Percentiles rank a stretch among this genome's conserved stretches.
These are phyloP conservation scores for Erpornis zantholeuca DNA, from an alignment of 2,113 vertebrate genomes.

Conservation along the genomic window DNA sequence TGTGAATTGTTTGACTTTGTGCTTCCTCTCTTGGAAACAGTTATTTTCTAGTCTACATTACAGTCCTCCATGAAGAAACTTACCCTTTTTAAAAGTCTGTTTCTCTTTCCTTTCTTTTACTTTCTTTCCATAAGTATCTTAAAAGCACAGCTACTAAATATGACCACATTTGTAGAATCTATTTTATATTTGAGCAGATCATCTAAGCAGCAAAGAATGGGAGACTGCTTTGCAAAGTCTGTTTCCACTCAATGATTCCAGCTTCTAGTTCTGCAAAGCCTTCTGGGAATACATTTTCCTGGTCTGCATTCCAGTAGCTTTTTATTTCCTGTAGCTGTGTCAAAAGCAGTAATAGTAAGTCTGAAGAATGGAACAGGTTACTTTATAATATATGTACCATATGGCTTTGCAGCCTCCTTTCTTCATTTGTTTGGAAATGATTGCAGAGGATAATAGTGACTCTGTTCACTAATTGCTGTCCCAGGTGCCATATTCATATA, in stretches of 20 bases:
- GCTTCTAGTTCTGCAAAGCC: conserved; percentile 71
- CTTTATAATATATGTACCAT: conserved; percentile 68
- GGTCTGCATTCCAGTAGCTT: conserved; percentile 75
- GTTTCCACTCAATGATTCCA: conserved; percentile 76
- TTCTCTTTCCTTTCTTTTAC: background rate
- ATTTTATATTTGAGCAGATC: conserved; percentile 53
- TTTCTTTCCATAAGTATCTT: background rate
- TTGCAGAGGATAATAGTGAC: conserved; percentile 34
- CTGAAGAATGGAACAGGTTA: conserved; percentile 69
- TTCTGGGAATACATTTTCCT: conserved; percentile 74
- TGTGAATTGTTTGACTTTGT: background rate
- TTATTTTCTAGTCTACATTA: background rate
- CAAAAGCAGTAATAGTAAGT: conserved; percentile 69
- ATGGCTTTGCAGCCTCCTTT: conserved; percentile 40
- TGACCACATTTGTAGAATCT: conserved; percentile 24
- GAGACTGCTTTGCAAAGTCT: conserved; percentile 67
- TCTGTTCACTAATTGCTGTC: conserved; percentile 37
- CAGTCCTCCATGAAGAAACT: background rate
- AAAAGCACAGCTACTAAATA: conserved; percentile 25
- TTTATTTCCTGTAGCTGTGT: conserved; percentile 78
- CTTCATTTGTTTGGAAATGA: conserved; percentile 49
- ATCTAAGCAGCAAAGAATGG: conserved; percentile 47
- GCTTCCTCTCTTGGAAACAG: background rate
- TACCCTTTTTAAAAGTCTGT: background rate
- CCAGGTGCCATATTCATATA: background rate